A percentile compares a stretch with the other conserved stretches of the same genome.
phyloP scores from a whole-genome alignment of 2,888 invertebrate genomes.

The Troides aeacus region DNA sequence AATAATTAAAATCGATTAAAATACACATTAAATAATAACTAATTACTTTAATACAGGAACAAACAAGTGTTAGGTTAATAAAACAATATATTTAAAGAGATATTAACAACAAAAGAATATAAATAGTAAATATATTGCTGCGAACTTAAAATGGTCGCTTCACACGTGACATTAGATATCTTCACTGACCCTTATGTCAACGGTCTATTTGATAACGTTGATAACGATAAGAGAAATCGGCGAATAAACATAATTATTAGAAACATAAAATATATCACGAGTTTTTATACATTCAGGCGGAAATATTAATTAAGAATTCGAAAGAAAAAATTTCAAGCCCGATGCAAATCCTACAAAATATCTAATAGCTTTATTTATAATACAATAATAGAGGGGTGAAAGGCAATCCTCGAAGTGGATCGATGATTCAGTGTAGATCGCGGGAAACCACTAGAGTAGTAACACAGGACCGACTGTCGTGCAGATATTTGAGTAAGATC shows the following conservation, averaged over 20 bases:
- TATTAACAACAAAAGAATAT: background rate
- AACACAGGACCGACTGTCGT: no score
- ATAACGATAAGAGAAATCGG: constrained; percentile 12
- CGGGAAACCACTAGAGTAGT: no score
- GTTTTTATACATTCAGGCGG: constrained; percentile 26
- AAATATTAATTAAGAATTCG: no score
- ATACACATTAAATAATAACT: background rate
- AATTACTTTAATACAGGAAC: background rate
- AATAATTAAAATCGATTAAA: background rate
- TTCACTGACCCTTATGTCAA: constrained; percentile 18
- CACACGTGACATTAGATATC: constrained; percentile 20
- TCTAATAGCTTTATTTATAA: background rate
- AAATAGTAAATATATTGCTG: background rate
- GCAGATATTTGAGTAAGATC: no score
- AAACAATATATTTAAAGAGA: background rate
- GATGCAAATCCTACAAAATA: background rate
- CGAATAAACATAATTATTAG: constrained; percentile 13
- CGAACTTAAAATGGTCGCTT: constrained; percentile 8
- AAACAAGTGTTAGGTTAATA: background rate
- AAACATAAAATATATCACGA: constrained; percentile 9
- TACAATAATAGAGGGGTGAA: no score
- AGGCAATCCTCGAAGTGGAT: no score
- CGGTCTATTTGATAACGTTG: constrained; percentile 23
- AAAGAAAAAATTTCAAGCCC: background rate
- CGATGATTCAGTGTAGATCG: no score